Evolutionary conservation across 2,888 invertebrate genomes (phyloP), one percentile per base, ranked within the genome.

Genomic region (Hirtodrosophila duncani): DNA sequence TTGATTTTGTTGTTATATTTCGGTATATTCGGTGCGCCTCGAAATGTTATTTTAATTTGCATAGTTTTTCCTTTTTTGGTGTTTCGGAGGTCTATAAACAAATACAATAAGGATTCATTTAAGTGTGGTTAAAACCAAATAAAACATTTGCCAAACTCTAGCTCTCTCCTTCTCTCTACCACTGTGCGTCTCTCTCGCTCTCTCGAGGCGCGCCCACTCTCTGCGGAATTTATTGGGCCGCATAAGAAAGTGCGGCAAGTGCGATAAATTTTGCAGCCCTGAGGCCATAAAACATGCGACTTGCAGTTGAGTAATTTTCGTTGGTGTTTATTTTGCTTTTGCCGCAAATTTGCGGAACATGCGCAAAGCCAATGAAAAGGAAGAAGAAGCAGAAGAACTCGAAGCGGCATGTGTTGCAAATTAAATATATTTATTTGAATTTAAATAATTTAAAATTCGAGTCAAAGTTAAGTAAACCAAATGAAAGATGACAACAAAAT

Each of bases 261-360:
- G 68, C 67, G 70, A 75, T 84, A 81, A 83, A 82, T 79, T 81
- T 62, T 64, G 66, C 74, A 68, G 77, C 82, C 81, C 82, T 72
- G 68, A 59, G 63, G 56, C 63, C 64, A 81, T 83, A 83, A 83
- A 83, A 58, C 71, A 83, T 75, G 72, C 69, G 63, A 70, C 68
- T 57, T 78, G 72, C 70, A 61, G 64, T 64, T 75, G 72, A 74
- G 79, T 71, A 62, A 71, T 75, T 67, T 58, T 62, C 51, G 48
- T 51, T 60, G 50, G 37, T 56, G 59, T 65, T 55, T 58, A 64
- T 66, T 77, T 61, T 67, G 41, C n/a, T n/a, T n/a, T 27, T 41
- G 50, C 43, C 34, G 18, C 50, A 63, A n/a, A 36, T 56, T 62
- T 62, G 38, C 58, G 69, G 80, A 71, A 77, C 69, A 81, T 79